Percentiles rank a stretch among this genome's conserved stretches.
Evolutionary conservation across 2,888 invertebrate genomes (phyloP).

Genomic region (Nephrotoma flavescens): DNA sequence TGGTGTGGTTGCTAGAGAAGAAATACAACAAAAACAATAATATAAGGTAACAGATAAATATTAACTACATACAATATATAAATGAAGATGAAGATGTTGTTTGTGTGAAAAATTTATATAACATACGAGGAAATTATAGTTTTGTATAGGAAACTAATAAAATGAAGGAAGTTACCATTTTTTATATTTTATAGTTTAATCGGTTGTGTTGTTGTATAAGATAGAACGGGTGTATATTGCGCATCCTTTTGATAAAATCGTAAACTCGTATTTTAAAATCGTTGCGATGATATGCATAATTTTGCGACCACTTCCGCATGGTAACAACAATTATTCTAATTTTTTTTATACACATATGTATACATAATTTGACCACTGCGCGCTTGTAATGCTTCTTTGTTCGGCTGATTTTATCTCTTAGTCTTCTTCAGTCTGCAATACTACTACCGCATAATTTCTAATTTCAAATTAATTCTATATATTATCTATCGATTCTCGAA

Average conservation of each 20-base stretch:
- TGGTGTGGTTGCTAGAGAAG: background rate
- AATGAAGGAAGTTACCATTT: background rate
- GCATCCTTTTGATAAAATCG: background rate
- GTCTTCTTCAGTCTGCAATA: background rate
- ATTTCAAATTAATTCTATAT: background rate
- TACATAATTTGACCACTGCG: too few species aligned
- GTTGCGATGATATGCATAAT: background rate
- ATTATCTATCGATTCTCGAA: background rate
- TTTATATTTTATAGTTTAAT: background rate
- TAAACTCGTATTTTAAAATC: background rate
- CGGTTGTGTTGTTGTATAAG: background rate
- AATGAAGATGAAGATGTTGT: background rate
- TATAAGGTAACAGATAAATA: background rate
- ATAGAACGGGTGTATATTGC: background rate
- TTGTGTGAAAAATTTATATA: background rate
- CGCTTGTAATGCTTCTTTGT: background rate
- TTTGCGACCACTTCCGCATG: background rate
- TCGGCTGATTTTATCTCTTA: background rate
- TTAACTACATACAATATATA: background rate
- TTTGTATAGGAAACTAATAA: background rate
- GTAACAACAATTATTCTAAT: background rate
- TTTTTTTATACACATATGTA: too few species aligned
- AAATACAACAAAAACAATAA: background rate
- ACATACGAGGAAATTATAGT: background rate
- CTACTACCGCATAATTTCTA: background rate